phyloP scores from a whole-genome alignment of 1,140 invertebrate genomes.

The Procambarus virginalis region DNA sequence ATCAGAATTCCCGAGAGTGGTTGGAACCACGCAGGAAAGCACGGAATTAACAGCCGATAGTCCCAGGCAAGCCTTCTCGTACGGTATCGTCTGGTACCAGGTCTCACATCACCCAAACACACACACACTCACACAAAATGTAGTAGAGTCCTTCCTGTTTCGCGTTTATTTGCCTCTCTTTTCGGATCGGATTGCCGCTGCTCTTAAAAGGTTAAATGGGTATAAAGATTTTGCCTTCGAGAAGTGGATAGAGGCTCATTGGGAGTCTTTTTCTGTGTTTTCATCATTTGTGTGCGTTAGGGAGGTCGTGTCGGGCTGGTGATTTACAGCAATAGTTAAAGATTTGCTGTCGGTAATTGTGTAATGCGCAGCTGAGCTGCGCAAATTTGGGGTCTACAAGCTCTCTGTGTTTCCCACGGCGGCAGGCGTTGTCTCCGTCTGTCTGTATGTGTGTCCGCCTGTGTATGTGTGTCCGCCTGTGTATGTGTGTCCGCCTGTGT shows the following conservation, averaged over 20 bases:
- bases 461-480: too few relatives aligned
- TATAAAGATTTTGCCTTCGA: conserved; percentile 18
- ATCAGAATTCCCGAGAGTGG: conserved; percentile 11
- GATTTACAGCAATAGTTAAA: conserved; percentile 42
- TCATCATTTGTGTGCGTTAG: background rate
- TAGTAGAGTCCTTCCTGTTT: too few relatives aligned
- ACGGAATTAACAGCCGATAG: background rate
- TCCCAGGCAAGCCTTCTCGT: too few relatives aligned
- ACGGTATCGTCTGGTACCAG: too few relatives aligned
- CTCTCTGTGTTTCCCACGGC: conserved; percentile 21
- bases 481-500: background rate
- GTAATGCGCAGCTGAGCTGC: conserved; percentile 17
- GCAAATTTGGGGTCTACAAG: conserved; percentile 33
- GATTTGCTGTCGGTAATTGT: conserved; percentile 31
- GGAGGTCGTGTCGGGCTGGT: conserved; percentile 9
- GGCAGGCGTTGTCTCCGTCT: conserved; percentile 16
- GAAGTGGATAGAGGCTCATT: background rate
- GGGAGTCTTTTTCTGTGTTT: background rate
- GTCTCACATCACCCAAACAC: too few relatives aligned
- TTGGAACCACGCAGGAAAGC: conserved; percentile 6
- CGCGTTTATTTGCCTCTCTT: too few relatives aligned
- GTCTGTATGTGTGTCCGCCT: too few relatives aligned
- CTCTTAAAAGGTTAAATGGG: background rate
- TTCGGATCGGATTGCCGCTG: background rate
- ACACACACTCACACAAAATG: too few relatives aligned